Evolutionary conservation across 1,140 invertebrate species (phyloP).

Genomic region (Caerostris darwini): DNA sequence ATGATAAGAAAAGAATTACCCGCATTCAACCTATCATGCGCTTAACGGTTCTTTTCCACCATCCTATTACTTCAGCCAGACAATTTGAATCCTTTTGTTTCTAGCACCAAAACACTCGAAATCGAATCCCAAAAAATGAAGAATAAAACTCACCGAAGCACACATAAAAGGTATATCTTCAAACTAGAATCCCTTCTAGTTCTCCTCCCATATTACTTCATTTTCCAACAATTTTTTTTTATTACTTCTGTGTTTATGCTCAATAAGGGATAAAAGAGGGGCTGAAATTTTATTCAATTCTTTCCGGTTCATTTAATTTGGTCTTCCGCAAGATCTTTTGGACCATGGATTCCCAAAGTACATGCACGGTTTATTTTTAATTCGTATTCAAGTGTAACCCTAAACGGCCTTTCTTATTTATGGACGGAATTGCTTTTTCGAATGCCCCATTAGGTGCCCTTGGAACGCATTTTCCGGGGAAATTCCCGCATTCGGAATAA

Average conservation of each 20-base stretch:
- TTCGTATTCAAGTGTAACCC: background rate
- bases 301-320: constrained; percentile 22
- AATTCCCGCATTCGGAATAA: background rate
- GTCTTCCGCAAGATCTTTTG: background rate
- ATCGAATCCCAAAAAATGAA: too few relatives aligned
- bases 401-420: constrained; percentile 19
- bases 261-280: background rate
- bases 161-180: too few relatives aligned
- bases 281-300: background rate
- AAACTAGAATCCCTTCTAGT: too few relatives aligned
- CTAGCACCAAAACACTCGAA: too few relatives aligned
- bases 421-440: background rate
- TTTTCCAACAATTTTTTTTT: background rate
- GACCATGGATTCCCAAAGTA: background rate
- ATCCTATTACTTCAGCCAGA: too few relatives aligned
- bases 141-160: too few relatives aligned
- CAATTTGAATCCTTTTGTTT: too few relatives aligned
- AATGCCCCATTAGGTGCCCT: background rate
- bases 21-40: too few relatives aligned
- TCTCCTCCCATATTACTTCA: too few relatives aligned
- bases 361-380: background rate
- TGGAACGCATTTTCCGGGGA: background rate
- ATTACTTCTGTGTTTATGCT: background rate
- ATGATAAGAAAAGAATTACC: too few relatives aligned
- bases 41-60: too few relatives aligned